A percentile compares a stretch with the other conserved stretches of the same genome.
These are phyloP conservation scores for Strix uralensis DNA, from an alignment of 2,113 vertebrate species.

Conservation along the genomic window DNA sequence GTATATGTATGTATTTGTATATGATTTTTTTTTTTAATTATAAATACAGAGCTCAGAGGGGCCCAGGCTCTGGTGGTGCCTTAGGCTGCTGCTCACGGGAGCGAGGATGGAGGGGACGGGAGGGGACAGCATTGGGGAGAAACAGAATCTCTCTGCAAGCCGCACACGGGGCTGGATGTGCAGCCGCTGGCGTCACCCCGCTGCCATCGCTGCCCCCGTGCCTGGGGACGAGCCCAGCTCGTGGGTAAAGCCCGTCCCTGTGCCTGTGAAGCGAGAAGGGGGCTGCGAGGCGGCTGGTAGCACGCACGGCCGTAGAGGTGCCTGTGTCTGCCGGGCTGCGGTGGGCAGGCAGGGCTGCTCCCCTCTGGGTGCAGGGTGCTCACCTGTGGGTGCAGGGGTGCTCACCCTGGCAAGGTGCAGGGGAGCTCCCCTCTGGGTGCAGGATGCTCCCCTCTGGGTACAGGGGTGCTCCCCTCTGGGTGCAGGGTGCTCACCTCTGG, in stretches of 20 bases:
- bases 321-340: not conserved
- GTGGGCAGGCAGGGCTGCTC: too few relatives aligned
- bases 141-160: accelerated
- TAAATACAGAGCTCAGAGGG: constrained; percentile 8
- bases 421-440: too few relatives aligned
- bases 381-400: too few relatives aligned
- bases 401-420: too few relatives aligned
- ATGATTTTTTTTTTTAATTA: constrained; percentile 13
- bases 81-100: not conserved
- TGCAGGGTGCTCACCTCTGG: not conserved
- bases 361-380: not conserved
- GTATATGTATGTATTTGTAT: constrained; percentile 39
- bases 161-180: accelerated
- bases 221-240: not conserved
- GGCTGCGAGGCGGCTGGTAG: not conserved
- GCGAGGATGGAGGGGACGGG: accelerated
- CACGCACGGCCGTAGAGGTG: not conserved
- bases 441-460: too few relatives aligned
- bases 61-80: not conserved
- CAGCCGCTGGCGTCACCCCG: not conserved
- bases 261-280: not conserved
- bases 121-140: accelerated
- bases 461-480: too few relatives aligned
- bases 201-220: not conserved
- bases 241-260: not conserved